Base-by-base conservation (phyloP, 1,140 invertebrate species). In the Bradysia coprophila region DNA sequence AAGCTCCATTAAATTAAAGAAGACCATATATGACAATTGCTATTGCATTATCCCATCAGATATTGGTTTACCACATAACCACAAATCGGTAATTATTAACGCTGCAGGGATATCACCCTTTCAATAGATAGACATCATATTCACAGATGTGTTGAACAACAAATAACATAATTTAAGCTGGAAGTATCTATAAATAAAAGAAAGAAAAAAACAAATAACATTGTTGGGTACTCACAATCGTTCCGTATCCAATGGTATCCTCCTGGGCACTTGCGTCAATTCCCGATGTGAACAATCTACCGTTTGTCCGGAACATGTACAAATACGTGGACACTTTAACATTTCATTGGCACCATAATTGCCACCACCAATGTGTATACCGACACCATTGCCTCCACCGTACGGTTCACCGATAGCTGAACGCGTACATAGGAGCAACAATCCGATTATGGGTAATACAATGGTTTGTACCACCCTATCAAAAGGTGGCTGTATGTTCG, bases 221-320 rank as follows among this genome's bases (percentile, higher is more conserved):
- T 28, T 28, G 24, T 28, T 28, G 6, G 2, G 33, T 55, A 88
- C 85, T 88, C 62, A 91, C 86, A 90, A 64, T 74, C 80, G 73
- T 62, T 87, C 80, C 39, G 77, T 76, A 52, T 81, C 73, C 22
- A 65, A 54, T 10, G 83, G 80, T 50, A 90, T 67, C 51, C 77
- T 72, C 46, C 73, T 69, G 0, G 87, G 85, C 21, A 87, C 76
- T 54, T 78, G 73, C n/a, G 75, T 73, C 28, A 91, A 66, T 37
- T 74, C 79, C 19, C 81, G 69, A 54, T 81, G 76, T 32, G 81
- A 79, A 59, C 87, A 91, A 56, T 90, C 81, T 21, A 87, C 75
- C 37, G 76, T 76, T 39, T 76, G 67, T 42, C 76, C 76, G 42
- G 71, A 69, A 59, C 87, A 91, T 48, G 74, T 67, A 63, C 86